phyloP scores from a whole-genome alignment of 2,888 invertebrate genomes.

The Apoderus coryli region DNA sequence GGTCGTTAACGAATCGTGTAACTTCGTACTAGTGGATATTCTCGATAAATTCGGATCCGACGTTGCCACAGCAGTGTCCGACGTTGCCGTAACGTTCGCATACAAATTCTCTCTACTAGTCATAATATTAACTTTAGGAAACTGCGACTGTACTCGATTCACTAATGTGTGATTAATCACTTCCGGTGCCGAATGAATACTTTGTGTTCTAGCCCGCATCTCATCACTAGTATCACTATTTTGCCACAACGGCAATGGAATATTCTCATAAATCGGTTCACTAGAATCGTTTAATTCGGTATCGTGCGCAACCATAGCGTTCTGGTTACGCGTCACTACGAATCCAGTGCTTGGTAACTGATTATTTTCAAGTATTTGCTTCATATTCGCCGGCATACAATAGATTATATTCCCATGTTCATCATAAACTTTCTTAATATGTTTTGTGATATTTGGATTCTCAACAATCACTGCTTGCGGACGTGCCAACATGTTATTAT shows the following conservation, averaged over 20 bases:
- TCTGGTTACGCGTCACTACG: constrained; percentile 38
- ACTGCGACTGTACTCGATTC: constrained; percentile 23
- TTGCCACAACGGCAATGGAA: constrained; percentile 57
- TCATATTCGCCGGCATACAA: constrained; percentile 42
- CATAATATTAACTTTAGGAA: constrained; percentile 21
- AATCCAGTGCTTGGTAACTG: constrained; percentile 32
- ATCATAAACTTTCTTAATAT: constrained; percentile 45
- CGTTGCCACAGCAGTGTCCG: constrained; percentile 1
- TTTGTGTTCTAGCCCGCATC: constrained; percentile 42
- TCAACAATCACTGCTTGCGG: constrained; percentile 38
- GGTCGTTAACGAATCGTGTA: constrained; percentile 12
- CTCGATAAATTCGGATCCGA: constrained; percentile 12
- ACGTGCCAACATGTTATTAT: constrained; percentile 29
- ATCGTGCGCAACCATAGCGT: constrained; percentile 27
- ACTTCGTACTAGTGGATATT: constrained; percentile 12
- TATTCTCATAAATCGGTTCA: constrained; percentile 73
- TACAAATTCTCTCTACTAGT: constrained; percentile 28
- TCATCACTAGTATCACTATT: constrained; percentile 25
- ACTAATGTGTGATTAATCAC: constrained; percentile 27
- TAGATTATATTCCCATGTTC: constrained; percentile 48
- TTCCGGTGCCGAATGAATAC: constrained; percentile 58
- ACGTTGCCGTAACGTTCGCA: constrained; percentile 23
- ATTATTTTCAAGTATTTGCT: constrained; percentile 32
- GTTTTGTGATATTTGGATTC: constrained; percentile 43
- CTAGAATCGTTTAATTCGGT: constrained; percentile 33